These are phyloP conservation scores for Sula dactylatra DNA, from an alignment of 2,113 vertebrate species.

Conservation along the genomic window DNA sequence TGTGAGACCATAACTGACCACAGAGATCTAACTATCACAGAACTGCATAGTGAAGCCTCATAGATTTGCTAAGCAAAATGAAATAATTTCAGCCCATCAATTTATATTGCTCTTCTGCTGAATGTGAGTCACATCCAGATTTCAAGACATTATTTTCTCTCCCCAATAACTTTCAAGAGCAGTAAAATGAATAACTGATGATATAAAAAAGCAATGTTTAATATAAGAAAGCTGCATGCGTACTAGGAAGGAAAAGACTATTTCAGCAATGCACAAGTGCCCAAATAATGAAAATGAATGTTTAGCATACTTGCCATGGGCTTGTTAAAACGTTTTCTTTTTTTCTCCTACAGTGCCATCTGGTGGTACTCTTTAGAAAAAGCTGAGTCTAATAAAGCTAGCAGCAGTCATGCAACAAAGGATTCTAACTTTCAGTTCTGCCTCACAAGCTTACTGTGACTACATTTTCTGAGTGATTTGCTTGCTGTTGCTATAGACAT, in stretches of 20 bases:
- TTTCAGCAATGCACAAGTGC: background rate
- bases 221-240: background rate
- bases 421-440: background rate
- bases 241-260: background rate
- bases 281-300: background rate
- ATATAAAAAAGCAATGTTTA: background rate
- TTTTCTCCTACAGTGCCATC: constrained; percentile 74
- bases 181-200: background rate
- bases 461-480: background rate
- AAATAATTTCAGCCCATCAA: background rate
- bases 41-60: background rate
- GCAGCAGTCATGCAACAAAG: fast-evolving
- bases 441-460: background rate
- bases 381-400: background rate
- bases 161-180: background rate
- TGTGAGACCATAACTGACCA: background rate
- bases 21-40: background rate
- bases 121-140: background rate
- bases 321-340: background rate
- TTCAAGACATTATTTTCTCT: background rate
- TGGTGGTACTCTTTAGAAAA: constrained; percentile 18
- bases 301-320: fast-evolving
- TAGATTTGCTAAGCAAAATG: background rate
- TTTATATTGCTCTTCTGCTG: background rate
- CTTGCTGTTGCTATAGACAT: background rate